A percentile compares a stretch with the other conserved stretches of the same genome.
Conservation (phyloP, 2,888 invertebrate genomes). For the Pristionchus fissidentatus region DNA sequence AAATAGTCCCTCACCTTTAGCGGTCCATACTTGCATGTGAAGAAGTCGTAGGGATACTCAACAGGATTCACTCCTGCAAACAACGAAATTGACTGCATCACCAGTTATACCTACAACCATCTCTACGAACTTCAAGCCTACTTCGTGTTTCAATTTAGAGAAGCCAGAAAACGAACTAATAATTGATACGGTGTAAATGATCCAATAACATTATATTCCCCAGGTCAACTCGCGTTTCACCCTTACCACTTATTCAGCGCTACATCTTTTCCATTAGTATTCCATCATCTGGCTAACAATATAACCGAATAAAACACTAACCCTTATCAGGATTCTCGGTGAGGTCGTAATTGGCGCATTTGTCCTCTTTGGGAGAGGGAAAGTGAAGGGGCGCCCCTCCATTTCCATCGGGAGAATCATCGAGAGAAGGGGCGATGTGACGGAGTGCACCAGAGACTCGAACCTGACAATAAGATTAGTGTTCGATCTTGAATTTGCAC, state of each 20-base stretch:
- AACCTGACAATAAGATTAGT: background rate
- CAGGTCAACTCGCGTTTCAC: too few species aligned
- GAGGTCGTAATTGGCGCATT: conserved; percentile 71
- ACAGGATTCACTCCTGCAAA: conserved; percentile 61
- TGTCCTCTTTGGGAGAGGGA: conserved; percentile 52
- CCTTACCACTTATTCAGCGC: too few species aligned
- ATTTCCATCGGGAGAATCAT: conserved; percentile 28
- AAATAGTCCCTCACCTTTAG: conserved; percentile 71
- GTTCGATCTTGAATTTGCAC: background rate
- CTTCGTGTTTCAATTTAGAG: too few species aligned
- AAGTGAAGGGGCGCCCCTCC: conserved; percentile 42
- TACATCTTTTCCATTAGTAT: too few species aligned
- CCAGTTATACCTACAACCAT: too few species aligned
- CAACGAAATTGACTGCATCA: too few species aligned
- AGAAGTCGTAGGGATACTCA: conserved; percentile 64
- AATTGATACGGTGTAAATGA: too few species aligned
- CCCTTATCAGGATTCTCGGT: conserved; percentile 52
- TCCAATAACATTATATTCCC: too few species aligned
- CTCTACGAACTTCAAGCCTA: too few species aligned
- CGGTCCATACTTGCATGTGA: conserved; percentile 73
- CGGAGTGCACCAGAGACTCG: conserved; percentile 41
- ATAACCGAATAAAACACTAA: conserved; percentile 7
- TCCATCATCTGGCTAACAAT: background rate
- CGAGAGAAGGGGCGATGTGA: conserved; percentile 23
- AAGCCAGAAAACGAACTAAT: too few species aligned